Base-by-base conservation (phyloP, 2,888 invertebrate genomes). In the Deilephila porcellus region DNA sequence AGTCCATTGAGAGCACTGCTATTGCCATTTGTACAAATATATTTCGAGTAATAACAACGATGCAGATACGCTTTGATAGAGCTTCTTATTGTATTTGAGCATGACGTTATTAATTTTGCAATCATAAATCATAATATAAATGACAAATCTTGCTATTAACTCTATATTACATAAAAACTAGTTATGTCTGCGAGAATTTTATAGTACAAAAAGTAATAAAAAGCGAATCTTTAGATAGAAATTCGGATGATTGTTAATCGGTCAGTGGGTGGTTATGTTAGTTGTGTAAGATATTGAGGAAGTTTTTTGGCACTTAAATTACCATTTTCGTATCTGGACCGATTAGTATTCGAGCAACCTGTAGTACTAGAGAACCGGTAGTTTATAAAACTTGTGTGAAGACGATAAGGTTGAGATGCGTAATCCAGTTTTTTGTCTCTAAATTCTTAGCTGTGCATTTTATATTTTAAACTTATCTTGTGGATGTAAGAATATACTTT, bases 241-340 rank as follows among this genome's bases (percentile, higher is more conserved):
- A 71, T 34, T 25, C 19, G 59, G 20, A 67, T 67, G 25, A 64
- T 8, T 29, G 20, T 25, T 74, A 71, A 73, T 78, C 71, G 76
- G 72, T 75, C 75, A 76, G 70, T 74, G 75, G 74, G 76, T 73
- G 73, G 59, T 76, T 75, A 73, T 45, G 34, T 63, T 74, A 73
- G 70, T 78, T 74, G 72, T 74, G 71, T 78, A 71, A 80, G 75
- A 37, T 77, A 77, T 79, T 80, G 71, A 79, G 81, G 81, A 84
- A 82, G 79, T 78, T 74, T 77, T 78, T 80, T 79, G 74, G 72
- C 25, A 77, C 71, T 76, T 73, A 70, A 71, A 75, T 78, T 83
- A 81, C 80, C 78, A 81, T 82, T 84, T 80, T 77, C 64, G 73
- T 77, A 80, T 79, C 77, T 79, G 74, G 60, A 86, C 86, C 82